Percentiles rank a stretch among this genome's conserved stretches.
Evolutionary conservation across 2,888 invertebrate genomes (phyloP).

Genomic region (Seira sanloemensis): DNA sequence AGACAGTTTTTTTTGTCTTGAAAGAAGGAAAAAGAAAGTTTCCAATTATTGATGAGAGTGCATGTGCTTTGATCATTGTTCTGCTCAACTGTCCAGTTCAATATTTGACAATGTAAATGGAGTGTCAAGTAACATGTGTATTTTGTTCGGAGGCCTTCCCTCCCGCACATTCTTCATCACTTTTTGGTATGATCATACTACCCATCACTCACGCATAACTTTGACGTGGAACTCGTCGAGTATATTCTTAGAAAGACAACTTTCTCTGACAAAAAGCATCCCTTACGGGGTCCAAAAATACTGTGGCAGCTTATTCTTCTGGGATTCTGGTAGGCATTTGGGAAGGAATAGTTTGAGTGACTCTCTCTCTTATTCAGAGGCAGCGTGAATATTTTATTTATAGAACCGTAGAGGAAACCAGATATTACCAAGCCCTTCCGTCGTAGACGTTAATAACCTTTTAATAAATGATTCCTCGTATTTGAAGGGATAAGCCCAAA

Average conservation of each 20-base stretch:
- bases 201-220: not conserved
- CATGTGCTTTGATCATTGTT: conserved; percentile 26
- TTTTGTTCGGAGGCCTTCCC: not conserved
- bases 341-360: not conserved
- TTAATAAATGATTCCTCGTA: not conserved
- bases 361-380: not conserved
- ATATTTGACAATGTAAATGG: not conserved
- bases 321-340: not conserved
- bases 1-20: conserved; percentile 17
- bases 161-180: no score
- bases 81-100: conserved; percentile 40
- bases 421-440: not conserved
- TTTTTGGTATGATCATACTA: not conserved
- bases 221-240: no score
- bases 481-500: not conserved
- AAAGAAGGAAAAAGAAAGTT: conserved; percentile 38
- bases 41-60: conserved; percentile 52
- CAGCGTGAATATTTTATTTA: conserved; percentile 7
- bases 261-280: not conserved
- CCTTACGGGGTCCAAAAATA: not conserved
- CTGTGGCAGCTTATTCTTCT: not conserved
- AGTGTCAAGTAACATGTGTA: not conserved
- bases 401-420: not conserved
- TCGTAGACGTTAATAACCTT: conserved; percentile 13
- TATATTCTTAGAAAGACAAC: not conserved